Conservation (phyloP, 2,888 invertebrate species). For the Catocala nupta region DNA sequence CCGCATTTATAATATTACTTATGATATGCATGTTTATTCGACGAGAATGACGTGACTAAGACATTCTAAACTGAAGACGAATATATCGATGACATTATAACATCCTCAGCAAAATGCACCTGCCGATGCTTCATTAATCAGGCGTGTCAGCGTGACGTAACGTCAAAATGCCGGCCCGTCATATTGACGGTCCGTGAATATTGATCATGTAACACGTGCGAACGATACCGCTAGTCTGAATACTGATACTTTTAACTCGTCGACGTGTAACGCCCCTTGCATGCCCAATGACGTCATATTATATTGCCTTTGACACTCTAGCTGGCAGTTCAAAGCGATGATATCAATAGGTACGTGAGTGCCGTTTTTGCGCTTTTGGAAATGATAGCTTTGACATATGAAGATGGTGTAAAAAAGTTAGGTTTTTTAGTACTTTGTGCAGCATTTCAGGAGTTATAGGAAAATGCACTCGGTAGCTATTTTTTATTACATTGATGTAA, state of each 20-base stretch:
- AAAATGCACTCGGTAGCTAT: too few relatives aligned
- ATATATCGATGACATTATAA: slow-evolving; percentile 45
- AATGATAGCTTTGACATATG: slow-evolving; percentile 5
- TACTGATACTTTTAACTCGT: slow-evolving; percentile 52
- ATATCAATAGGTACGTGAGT: neutral
- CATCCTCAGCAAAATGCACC: slow-evolving; percentile 52
- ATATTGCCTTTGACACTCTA: slow-evolving; percentile 28
- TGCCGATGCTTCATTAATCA: slow-evolving; percentile 52
- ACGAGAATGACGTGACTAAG: too few relatives aligned
- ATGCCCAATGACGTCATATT: slow-evolving; percentile 35
- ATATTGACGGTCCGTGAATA: slow-evolving; percentile 46
- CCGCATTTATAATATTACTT: too few relatives aligned
- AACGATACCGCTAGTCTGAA: slow-evolving; percentile 35
- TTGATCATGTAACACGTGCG: slow-evolving; percentile 47
- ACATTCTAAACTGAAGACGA: slow-evolving; percentile 6
- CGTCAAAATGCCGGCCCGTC: slow-evolving; percentile 36
- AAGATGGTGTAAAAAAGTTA: neutral
- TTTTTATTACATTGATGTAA: too few relatives aligned
- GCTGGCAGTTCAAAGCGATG: slow-evolving; percentile 27
- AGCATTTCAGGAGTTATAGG: neutral
- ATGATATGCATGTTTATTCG: too few relatives aligned
- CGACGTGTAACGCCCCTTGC: slow-evolving; percentile 36
- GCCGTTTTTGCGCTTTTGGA: neutral
- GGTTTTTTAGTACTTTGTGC: neutral
- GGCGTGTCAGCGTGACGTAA: slow-evolving; percentile 45